Percentiles rank a stretch among this genome's conserved stretches.
phyloP scores from a whole-genome alignment of 2,888 invertebrate species.

The Eristalinus sepulchralis region DNA sequence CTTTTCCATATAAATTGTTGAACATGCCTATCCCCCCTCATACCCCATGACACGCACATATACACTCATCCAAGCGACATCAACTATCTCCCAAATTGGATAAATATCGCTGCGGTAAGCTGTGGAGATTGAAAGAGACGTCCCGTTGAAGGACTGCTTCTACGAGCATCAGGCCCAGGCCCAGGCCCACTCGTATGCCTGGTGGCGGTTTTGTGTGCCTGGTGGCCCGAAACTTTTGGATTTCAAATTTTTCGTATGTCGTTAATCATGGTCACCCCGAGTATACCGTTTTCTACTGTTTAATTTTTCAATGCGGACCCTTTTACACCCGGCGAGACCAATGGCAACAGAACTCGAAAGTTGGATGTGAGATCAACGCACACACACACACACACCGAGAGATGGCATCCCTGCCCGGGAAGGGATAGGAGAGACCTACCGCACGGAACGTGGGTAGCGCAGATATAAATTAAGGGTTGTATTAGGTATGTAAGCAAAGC shows the following conservation, averaged over 20 bases:
- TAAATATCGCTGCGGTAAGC: slow-evolving; percentile 68
- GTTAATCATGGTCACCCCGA: slow-evolving; percentile 75
- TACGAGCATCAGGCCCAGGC: background rate
- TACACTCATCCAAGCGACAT: slow-evolving; percentile 43
- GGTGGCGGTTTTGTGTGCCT: slow-evolving; percentile 39
- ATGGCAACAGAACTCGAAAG: slow-evolving; percentile 61
- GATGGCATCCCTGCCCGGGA: slow-evolving; percentile 40
- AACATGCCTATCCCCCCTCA: slow-evolving; percentile 28
- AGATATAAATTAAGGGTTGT: slow-evolving; percentile 72
- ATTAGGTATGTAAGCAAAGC: slow-evolving; percentile 63
- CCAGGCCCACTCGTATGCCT: background rate
- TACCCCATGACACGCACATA: slow-evolving; percentile 24
- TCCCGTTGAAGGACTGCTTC: slow-evolving; percentile 51
- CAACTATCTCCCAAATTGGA: slow-evolving; percentile 69
- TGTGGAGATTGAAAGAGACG: slow-evolving; percentile 69
- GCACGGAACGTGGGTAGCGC: slow-evolving; percentile 58
- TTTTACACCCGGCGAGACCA: slow-evolving; percentile 55
- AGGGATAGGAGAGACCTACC: slow-evolving; percentile 24
- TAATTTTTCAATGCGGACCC: slow-evolving; percentile 70
- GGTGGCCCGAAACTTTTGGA: slow-evolving; percentile 67
- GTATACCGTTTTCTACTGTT: slow-evolving; percentile 63
- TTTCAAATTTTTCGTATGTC: slow-evolving; percentile 70
- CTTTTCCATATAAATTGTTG: slow-evolving; percentile 33
- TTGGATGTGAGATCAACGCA: slow-evolving; percentile 53
- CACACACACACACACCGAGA: slow-evolving; percentile 6